These are phyloP conservation scores for Synodontis membranacea DNA, from an alignment of 2,113 vertebrate species.

Conservation along the genomic window DNA sequence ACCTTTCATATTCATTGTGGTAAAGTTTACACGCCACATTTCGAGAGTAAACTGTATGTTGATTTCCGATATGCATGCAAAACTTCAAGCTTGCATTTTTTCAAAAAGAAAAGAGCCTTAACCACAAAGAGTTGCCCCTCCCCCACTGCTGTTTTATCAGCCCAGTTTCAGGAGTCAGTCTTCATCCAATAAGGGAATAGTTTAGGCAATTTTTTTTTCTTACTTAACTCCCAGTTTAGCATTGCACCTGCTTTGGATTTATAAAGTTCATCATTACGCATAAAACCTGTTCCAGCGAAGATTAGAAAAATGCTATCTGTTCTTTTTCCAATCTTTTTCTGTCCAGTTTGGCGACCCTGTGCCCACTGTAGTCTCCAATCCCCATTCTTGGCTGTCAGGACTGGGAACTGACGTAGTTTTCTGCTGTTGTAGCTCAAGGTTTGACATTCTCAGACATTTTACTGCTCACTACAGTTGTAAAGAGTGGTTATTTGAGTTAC, in stretches of 20 bases:
- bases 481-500: not conserved
- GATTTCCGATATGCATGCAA: slow-evolving; percentile 46
- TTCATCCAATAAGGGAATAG: not conserved
- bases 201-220: not conserved
- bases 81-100: slow-evolving; percentile 32
- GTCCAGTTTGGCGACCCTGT: not conserved
- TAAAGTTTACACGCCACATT: slow-evolving; percentile 11
- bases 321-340: not conserved
- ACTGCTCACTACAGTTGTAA: not conserved
- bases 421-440: not conserved
- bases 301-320: not conserved
- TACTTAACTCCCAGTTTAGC: not conserved
- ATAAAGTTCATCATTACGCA: not conserved
- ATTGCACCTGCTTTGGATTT: not conserved
- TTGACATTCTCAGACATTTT: not conserved
- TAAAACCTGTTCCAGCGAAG: not conserved
- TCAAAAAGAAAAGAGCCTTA: not conserved
- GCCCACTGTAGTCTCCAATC: not conserved
- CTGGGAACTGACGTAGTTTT: not conserved
- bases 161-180: slow-evolving; percentile 35
- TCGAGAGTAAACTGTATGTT: slow-evolving; percentile 31
- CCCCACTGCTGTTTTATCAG: not conserved
- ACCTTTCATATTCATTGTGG: slow-evolving; percentile 38
- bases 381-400: not conserved
- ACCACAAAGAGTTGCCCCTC: slow-evolving; percentile 3